Conservation (phyloP, 2,888 invertebrate species). For the Synergus laeviventris region DNA sequence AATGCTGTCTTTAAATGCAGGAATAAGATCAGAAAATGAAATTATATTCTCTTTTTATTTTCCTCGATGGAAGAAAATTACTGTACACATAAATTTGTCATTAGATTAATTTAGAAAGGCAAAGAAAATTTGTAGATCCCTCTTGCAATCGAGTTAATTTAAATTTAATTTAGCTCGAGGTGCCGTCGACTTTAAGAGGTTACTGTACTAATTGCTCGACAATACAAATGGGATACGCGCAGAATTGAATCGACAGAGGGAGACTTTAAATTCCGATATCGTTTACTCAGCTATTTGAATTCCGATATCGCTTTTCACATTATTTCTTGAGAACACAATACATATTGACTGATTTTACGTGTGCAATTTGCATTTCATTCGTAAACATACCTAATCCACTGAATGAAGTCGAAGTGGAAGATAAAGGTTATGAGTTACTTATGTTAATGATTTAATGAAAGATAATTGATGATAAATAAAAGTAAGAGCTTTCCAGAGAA, state of each 20-base stretch:
- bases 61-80: neutral
- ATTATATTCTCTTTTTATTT: neutral
- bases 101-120: neutral
- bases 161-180: slow-evolving; percentile 22
- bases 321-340: neutral
- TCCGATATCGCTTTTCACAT: neutral
- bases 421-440: too few relatives aligned
- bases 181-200: slow-evolving; percentile 8
- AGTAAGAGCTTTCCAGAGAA: too few relatives aligned
- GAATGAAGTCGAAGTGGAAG: too few relatives aligned
- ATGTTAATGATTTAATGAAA: too few relatives aligned
- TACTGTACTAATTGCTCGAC: slow-evolving; percentile 43
- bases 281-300: slow-evolving; percentile 7
- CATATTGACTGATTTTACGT: slow-evolving; percentile 1
- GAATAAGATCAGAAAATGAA: neutral
- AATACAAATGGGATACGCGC: slow-evolving; percentile 36
- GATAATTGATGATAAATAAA: too few relatives aligned
- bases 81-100: neutral
- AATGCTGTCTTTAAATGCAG: neutral
- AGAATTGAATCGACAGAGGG: slow-evolving; percentile 24
- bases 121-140: neutral
- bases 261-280: slow-evolving; percentile 5
- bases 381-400: neutral
- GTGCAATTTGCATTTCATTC: neutral
- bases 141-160: slow-evolving; percentile 5